Evolutionary conservation across 2,888 invertebrate species (phyloP).

Genomic region (Mellilla xanthometata): DNA sequence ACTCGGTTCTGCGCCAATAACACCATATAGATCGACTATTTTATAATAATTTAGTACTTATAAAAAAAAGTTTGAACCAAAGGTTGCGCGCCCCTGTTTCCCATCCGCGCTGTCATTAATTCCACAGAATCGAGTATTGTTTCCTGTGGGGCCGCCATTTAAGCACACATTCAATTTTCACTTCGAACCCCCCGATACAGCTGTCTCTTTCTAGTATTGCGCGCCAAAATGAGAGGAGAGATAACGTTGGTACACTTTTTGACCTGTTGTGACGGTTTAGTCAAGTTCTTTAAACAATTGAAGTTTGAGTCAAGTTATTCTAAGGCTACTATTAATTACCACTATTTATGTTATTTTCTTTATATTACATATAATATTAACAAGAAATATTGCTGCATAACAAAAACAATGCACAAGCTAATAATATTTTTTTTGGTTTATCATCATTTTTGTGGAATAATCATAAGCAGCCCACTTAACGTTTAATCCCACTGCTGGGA

Average conservation of each 20-base stretch:
- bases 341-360: no score
- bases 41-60: no score
- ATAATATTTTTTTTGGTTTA: no score
- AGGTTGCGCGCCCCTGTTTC: constrained; percentile 42
- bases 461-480: no score
- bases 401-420: no score
- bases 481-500: no score
- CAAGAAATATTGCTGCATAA: no score
- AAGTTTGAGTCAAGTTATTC: not conserved
- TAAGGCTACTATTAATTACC: not conserved
- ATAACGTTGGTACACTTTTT: constrained; percentile 32
- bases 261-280: not conserved
- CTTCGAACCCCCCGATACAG: constrained; percentile 50
- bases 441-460: no score
- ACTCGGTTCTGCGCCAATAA: no score
- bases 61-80: constrained; percentile 14
- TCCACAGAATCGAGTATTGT: constrained; percentile 78
- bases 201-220: constrained; percentile 39
- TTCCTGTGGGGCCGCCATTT: constrained; percentile 67
- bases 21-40: no score
- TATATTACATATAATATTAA: no score
- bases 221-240: constrained; percentile 38
- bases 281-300: not conserved
- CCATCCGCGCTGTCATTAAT: constrained; percentile 70
- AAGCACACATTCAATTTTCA: constrained; percentile 69